phyloP scores from a whole-genome alignment of 2,113 vertebrate genomes.

The Scomber japonicus region DNA sequence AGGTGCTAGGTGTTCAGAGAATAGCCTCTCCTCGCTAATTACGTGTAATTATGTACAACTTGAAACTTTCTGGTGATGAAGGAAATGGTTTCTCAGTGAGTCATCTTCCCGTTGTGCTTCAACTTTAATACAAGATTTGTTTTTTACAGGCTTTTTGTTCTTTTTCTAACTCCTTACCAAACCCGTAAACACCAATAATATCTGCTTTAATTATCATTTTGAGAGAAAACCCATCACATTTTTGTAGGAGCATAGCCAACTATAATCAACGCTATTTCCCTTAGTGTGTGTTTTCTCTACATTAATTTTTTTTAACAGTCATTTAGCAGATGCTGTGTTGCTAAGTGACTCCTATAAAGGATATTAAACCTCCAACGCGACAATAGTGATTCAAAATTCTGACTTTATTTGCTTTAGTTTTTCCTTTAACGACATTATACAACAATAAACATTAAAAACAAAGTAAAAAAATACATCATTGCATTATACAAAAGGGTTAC shows the following conservation, averaged over 20 bases:
- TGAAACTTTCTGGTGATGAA: conserved; percentile 10
- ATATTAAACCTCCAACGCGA: background rate
- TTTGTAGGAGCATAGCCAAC: no score
- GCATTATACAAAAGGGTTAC: conserved; percentile 41
- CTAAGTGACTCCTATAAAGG: background rate
- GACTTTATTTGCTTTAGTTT: conserved; percentile 34
- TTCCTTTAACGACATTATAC: conserved; percentile 43
- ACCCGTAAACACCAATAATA: background rate
- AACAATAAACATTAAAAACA: conserved; percentile 19
- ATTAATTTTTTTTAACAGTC: no score
- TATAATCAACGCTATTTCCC: no score
- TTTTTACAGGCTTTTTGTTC: background rate
- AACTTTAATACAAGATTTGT: background rate
- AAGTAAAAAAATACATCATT: conserved; percentile 44
- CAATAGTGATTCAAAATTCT: conserved; percentile 12
- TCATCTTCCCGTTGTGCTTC: conserved; percentile 26
- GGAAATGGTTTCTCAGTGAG: conserved; percentile 20
- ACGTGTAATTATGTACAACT: conserved; percentile 51
- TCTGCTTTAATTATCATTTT: no score
- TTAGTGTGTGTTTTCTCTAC: no score
- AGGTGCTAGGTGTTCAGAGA: conserved; percentile 43
- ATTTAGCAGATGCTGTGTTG: no score
- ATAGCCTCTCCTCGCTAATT: conserved; percentile 49
- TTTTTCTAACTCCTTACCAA: background rate
- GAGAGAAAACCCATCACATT: no score